phyloP scores from a whole-genome alignment of 2,888 invertebrate genomes.

The Clanis bilineata region DNA sequence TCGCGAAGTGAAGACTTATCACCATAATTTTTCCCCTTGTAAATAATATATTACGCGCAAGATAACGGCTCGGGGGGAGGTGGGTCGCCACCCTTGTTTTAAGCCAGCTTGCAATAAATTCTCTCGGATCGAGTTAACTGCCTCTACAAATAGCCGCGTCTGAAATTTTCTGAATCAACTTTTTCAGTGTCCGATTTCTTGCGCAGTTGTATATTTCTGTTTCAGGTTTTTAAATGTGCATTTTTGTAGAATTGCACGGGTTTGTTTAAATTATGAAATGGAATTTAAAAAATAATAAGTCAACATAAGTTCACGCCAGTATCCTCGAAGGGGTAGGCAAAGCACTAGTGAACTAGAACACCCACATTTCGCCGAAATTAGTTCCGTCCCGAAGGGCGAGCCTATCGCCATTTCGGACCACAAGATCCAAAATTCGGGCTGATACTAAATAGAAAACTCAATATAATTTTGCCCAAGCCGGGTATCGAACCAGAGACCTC shows the following conservation, averaged over 20 bases:
- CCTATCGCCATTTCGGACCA: no score
- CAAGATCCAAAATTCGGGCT: no score
- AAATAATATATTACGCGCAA: conserved; percentile 56
- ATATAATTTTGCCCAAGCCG: no score
- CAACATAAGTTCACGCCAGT: no score
- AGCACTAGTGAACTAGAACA: no score
- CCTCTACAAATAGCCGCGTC: conserved; percentile 52
- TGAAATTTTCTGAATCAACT: conserved; percentile 53
- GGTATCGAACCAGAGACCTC: no score
- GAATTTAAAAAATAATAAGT: background rate
- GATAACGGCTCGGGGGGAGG: conserved; percentile 45
- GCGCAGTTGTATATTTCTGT: conserved; percentile 15
- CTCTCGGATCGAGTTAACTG: conserved; percentile 37
- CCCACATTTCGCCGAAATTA: no score
- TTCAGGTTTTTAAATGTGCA: background rate
- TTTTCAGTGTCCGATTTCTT: conserved; percentile 53
- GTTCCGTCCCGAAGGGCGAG: no score
- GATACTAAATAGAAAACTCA: no score
- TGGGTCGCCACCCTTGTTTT: conserved; percentile 52
- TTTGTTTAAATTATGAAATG: background rate
- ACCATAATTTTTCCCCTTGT: conserved; percentile 51
- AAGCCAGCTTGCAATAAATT: conserved; percentile 51
- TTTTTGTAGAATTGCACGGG: background rate
- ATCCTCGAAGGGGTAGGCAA: no score
- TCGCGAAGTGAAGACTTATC: conserved; percentile 45